phyloP scores from a whole-genome alignment of 2,113 vertebrate genomes.

The Amazona vittata region DNA sequence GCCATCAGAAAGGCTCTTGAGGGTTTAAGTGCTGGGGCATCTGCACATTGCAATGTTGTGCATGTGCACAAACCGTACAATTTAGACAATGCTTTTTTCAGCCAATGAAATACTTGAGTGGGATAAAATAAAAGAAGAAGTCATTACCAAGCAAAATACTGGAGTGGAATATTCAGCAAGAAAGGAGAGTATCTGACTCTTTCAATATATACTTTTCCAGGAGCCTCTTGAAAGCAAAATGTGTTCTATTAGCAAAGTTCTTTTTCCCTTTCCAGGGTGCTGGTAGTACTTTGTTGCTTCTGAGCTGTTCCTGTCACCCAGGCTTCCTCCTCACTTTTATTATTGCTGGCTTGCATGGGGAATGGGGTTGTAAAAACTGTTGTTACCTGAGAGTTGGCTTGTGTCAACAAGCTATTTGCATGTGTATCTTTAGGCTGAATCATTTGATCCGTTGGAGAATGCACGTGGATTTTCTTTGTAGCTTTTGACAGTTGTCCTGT shows the following conservation, averaged over 20 bases:
- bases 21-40: background rate
- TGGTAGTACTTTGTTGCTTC: background rate
- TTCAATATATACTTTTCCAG: background rate
- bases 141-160: conserved; percentile 9
- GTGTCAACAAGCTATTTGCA: background rate
- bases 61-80: background rate
- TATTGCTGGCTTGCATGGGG: background rate
- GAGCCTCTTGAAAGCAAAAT: background rate
- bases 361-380: background rate
- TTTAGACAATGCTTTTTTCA: background rate
- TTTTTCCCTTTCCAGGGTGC: background rate
- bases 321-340: background rate
- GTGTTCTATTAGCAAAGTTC: conserved; percentile 1
- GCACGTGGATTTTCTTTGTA: background rate
- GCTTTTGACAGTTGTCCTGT: background rate
- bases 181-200: background rate
- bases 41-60: background rate
- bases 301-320: background rate
- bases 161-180: background rate
- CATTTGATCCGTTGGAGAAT: background rate
- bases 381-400: background rate
- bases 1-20: background rate
- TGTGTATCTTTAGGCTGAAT: background rate
- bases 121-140: conserved; percentile 10
- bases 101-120: background rate